Conservation (phyloP, 2,113 vertebrate genomes). For the Panurus biarmicus region DNA sequence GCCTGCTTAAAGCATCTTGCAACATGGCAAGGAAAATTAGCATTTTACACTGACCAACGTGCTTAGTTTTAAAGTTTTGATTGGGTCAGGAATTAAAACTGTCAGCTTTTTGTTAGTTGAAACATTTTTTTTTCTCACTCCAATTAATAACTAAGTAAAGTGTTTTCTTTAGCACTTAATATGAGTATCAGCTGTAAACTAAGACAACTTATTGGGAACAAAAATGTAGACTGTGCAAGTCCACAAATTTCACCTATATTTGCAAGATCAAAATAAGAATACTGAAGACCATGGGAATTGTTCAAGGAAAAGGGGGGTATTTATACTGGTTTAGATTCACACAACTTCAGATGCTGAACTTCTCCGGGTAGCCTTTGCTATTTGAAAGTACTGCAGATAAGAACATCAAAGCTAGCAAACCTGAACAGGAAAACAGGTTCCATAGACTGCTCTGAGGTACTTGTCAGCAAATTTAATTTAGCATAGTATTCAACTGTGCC, state of each 20-base stretch:
- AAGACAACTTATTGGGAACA: background rate
- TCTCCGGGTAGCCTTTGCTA: background rate
- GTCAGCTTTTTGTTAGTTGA: background rate
- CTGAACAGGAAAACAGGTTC: background rate
- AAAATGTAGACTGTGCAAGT: background rate
- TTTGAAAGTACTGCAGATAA: background rate
- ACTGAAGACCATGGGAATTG: background rate
- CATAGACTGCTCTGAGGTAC: background rate
- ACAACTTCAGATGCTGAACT: background rate
- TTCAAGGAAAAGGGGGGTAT: background rate
- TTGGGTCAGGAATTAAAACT: background rate
- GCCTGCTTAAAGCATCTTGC: background rate
- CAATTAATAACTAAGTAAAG: background rate
- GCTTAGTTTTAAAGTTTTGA: background rate
- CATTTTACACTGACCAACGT: background rate
- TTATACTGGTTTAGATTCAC: background rate
- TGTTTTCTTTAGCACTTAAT: background rate
- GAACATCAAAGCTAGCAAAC: conserved; percentile 15
- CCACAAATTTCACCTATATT: background rate
- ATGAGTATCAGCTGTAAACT: background rate
- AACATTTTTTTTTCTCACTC: background rate
- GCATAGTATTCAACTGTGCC: background rate
- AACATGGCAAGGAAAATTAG: background rate
- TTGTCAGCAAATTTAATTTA: background rate
- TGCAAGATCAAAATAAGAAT: background rate